Conservation (phyloP, 2,888 invertebrate genomes). For the Erebia epiphron region DNA sequence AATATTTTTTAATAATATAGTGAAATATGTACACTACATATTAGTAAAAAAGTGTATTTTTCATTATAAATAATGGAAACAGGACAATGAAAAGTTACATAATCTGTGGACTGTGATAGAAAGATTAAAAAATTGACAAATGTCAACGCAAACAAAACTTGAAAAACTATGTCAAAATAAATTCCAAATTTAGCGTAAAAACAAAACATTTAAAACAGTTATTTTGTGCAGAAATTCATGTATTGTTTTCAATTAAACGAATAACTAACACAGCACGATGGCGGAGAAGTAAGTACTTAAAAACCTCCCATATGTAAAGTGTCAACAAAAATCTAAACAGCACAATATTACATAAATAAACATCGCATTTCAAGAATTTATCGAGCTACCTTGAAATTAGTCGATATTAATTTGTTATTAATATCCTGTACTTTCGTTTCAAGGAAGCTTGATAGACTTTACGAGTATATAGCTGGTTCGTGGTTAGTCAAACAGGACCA, state of each 20-base stretch:
- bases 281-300: slow-evolving; percentile 71
- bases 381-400: slow-evolving; percentile 21
- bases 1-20: no score
- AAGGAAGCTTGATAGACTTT: neutral
- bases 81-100: neutral
- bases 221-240: slow-evolving; percentile 67
- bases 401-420: slow-evolving; percentile 18
- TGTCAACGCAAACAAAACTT: slow-evolving; percentile 78
- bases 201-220: slow-evolving; percentile 55
- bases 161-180: slow-evolving; percentile 71
- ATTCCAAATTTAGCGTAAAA: slow-evolving; percentile 77
- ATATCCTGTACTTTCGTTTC: slow-evolving; percentile 22
- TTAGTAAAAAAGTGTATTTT: no score
- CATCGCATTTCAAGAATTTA: slow-evolving; percentile 35
- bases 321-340: slow-evolving; percentile 50
- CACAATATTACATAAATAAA: slow-evolving; percentile 54
- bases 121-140: slow-evolving; percentile 42
- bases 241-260: slow-evolving; percentile 51
- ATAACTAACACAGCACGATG: slow-evolving; percentile 60
- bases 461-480: neutral
- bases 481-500: neutral
- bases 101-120: neutral
- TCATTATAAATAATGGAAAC: neutral
- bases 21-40: no score
- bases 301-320: slow-evolving; percentile 45